phyloP scores from a whole-genome alignment of 1,140 invertebrate genomes.

The Sinonovacula constricta region DNA sequence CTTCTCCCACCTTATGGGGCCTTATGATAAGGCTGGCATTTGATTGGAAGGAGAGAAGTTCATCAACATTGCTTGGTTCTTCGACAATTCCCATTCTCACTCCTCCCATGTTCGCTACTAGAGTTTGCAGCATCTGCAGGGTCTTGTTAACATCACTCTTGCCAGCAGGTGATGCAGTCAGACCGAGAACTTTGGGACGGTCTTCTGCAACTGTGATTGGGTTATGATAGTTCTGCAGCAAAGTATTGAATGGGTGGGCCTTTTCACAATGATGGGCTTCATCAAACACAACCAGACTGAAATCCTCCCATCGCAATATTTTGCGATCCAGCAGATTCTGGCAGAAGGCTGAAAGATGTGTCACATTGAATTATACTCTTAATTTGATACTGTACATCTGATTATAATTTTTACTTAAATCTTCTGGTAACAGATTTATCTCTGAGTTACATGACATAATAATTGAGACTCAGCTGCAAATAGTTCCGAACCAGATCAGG shows the following conservation, averaged over 20 bases:
- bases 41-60: slow-evolving; percentile 61
- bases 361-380: not conserved
- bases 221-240: slow-evolving; percentile 57
- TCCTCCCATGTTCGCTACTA: slow-evolving; percentile 65
- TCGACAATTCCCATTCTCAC: slow-evolving; percentile 64
- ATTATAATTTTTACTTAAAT: not conserved
- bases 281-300: slow-evolving; percentile 72
- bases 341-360: slow-evolving; percentile 66
- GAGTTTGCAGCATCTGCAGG: slow-evolving; percentile 59
- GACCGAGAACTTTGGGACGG: slow-evolving; percentile 69
- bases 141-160: slow-evolving; percentile 61
- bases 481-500: too few species aligned
- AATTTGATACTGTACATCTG: not conserved
- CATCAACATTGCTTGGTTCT: slow-evolving; percentile 32
- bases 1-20: slow-evolving; percentile 53
- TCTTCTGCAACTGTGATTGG: not conserved
- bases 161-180: slow-evolving; percentile 75
- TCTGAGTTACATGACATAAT: too few species aligned
- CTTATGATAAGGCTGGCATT: slow-evolving; percentile 60
- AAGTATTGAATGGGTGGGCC: slow-evolving; percentile 67
- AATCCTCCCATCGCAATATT: slow-evolving; percentile 69
- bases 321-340: slow-evolving; percentile 64
- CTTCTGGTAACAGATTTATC: not conserved
- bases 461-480: too few species aligned
- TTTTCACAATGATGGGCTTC: slow-evolving; percentile 75